These are phyloP conservation scores for Sarcophaga subvicina DNA, from an alignment of 2,888 invertebrate species.

Conservation along the genomic window DNA sequence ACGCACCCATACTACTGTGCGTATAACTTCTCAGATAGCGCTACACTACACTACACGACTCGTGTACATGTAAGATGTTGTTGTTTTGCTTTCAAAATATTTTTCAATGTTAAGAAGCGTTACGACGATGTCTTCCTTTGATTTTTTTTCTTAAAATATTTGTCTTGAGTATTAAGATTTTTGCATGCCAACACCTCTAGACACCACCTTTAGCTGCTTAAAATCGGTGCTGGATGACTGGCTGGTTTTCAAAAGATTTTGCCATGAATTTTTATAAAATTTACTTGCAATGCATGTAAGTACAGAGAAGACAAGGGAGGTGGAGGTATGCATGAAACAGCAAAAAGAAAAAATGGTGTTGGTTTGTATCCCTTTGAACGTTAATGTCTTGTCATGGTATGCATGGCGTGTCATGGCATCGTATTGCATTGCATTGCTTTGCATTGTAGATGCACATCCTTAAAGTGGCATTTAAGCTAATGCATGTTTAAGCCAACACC, in stretches of 20 bases:
- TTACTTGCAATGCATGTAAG: background rate
- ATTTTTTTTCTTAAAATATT: conserved; percentile 2
- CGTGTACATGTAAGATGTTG: background rate
- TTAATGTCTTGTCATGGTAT: conserved; percentile 55
- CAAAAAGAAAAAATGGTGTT: conserved; percentile 2
- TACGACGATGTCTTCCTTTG: background rate
- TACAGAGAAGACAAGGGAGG: background rate
- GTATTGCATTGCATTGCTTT: conserved; percentile 37
- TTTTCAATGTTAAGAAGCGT: background rate
- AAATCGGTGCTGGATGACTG: background rate
- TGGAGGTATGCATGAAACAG: background rate
- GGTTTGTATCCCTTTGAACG: background rate
- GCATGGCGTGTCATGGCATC: conserved; percentile 53
- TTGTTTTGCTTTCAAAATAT: background rate
- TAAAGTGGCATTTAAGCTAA: conserved; percentile 68
- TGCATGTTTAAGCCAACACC: conserved; percentile 63
- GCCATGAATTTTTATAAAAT: conserved; percentile 8
- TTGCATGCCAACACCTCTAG: conserved; percentile 15
- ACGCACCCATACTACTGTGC: background rate
- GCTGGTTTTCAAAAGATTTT: background rate
- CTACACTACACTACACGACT: no score
- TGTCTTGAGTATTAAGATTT: conserved; percentile 18
- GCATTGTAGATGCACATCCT: conserved; percentile 28
- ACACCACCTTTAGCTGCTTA: background rate
- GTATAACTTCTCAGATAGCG: background rate